Evolutionary conservation across 1,140 invertebrate species (phyloP), one percentile per base, ranked within the genome.

Genomic region (Drosophila suzukii): DNA sequence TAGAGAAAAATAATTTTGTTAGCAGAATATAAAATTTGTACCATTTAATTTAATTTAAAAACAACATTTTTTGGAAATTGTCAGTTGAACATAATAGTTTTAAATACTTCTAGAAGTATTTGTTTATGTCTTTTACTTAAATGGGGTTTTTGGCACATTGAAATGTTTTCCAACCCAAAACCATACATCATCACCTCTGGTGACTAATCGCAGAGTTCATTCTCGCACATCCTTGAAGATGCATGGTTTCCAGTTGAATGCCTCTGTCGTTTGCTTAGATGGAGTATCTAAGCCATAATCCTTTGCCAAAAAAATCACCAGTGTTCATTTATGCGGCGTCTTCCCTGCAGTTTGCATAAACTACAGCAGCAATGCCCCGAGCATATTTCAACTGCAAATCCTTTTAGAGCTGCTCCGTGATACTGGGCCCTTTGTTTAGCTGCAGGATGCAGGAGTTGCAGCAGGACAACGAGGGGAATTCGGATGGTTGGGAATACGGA

Each of bases 381-480:
- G 73, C 72, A 75, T 75, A 75, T 75, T 75, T 75, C 72, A 75
- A 67, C 71, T 75, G 73, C 72, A 75, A 75, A 75, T 75, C 73
- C 72, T 75, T 75, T 75, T 75, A 75, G 51, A 67, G 66, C 73
- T 49, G 73, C 72, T 75, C 43, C 67, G 46, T 75, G 71, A 75
- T 66, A 59, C 60, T 54, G 49, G 50, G 32, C 54, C 60, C 54
- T 75, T 75, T 75, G 72, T 75, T 75, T 59, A 43, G 61, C 39
- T 41, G 56, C 46, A 73, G 55, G 55, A 54, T 60, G 67, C 73
- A 57, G 54, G 55, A 75, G 41, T 65, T 65, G 73, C 61, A 66
- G 49, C 65, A 53, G 38, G 12, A 50, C 11, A 24, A 10, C 34
- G 1, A 39, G 27, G 30, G 59, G 10, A n/a, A 11, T 13, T 11